Base-by-base conservation (phyloP, 2,113 vertebrate species). In the Zeus faber region DNA sequence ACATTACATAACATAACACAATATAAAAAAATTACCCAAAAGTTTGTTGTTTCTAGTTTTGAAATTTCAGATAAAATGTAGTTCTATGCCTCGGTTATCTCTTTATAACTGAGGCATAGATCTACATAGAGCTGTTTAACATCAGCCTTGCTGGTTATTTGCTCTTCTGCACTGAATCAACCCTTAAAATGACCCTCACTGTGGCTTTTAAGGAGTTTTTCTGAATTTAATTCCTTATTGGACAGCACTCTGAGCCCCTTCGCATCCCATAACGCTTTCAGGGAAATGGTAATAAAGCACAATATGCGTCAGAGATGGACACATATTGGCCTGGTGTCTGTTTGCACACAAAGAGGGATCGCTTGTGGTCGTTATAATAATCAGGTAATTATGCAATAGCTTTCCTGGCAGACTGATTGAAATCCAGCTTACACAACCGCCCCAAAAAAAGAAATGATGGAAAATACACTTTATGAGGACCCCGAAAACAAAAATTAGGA, bases 241-340 rank as follows among this genome's bases (percentile, higher is more conserved):
- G 35, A 2, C 27, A 18, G 4, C 51, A 54, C 49, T 3, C 29
- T 0, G 46, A 72, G 59, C 71, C 57, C 60, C 46, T 54, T 61
- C 70, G 70, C 48, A 59, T 73, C 64, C 68, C 67, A 65, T 79
- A 74, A 61, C 54, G 55, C 47, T 40, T 49, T 64, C 53, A 43
- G 48, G 26, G 49, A 71, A 45, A 74, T 52, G n/a, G n/a, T n/a
- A 77, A 86, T 79, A 86, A 79, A 76, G 74, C 50, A 3, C 23
- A 7, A 1, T 68, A 57, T 77, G 48, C 79, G 61, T 85, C 84
- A 85, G 35, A 41, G 29, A 44, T 2, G 29, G 48, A 22, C 41
- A 39, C 49, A 39, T 79, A 80, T 85, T 85, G 86, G 66, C 68
- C 39, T 49, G 0, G 14, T 24, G 48, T 66, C 73, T 84, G 72